These are phyloP conservation scores for Sclerurus mexicanus DNA, from an alignment of 2,113 vertebrate genomes.

Conservation along the genomic window DNA sequence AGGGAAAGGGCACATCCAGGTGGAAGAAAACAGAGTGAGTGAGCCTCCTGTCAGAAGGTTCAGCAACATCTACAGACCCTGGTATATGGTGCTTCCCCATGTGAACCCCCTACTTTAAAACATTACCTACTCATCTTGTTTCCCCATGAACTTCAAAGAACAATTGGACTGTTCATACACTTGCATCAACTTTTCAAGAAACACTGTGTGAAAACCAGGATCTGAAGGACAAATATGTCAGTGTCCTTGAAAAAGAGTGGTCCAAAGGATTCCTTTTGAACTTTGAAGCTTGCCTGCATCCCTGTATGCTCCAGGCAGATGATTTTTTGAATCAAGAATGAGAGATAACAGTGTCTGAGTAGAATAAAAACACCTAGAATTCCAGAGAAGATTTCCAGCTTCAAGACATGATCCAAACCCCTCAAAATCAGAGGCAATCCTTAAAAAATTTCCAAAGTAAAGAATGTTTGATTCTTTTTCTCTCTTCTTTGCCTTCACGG, in stretches of 20 bases:
- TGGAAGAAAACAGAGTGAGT: not conserved
- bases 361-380: not conserved
- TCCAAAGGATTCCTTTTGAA: not conserved
- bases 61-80: not conserved
- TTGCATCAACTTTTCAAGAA: not conserved
- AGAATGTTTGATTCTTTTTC: not conserved
- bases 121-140: not conserved
- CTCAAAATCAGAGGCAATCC: not conserved
- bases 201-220: not conserved
- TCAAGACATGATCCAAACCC: not conserved
- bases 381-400: not conserved
- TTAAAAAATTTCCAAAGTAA: not conserved
- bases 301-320: not conserved
- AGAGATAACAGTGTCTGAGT: not conserved
- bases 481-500: not conserved
- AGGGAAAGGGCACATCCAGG: not conserved
- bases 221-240: not conserved
- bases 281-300: not conserved
- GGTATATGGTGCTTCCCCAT: accelerated
- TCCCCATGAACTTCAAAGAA: not conserved
- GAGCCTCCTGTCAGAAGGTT: not conserved
- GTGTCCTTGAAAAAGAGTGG: not conserved
- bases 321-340: accelerated
- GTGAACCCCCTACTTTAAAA: not conserved
- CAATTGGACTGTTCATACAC: not conserved